Evolutionary conservation across 2,888 invertebrate species (phyloP), one percentile per base, ranked within the genome.

Genomic region (Catotricha subobsoleta): DNA sequence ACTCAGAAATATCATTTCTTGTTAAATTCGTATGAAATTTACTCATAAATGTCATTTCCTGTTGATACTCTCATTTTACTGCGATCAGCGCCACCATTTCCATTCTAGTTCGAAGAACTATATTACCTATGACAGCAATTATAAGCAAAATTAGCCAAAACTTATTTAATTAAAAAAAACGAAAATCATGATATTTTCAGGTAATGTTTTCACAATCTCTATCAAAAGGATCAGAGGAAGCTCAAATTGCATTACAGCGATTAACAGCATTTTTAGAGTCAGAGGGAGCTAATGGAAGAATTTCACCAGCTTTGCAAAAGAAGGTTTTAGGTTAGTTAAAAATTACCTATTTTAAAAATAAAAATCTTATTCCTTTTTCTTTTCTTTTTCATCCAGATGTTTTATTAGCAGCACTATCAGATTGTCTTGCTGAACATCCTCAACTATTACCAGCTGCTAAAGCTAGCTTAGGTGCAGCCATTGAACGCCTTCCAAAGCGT

Each of bases 201-300:
- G 71, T 81, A 54, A 78, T 83, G 76, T 82, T 82, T 59, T 72
- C 77, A 1, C 80, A 81, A 54, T 78, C 80, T 2, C 59, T 81
- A 47, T 69, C 73, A 2, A 71, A 72, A 49, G 80, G 78, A 33
- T 76, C 76, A 36, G 73, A 77, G 49, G 58, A 63, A 45, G 78
- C 80, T 2, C 78, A 81, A 52, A 71, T 74, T 42, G 76, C 80
- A 38, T 66, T 81, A 38, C 75, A 79, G 52, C 75, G 78, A 48
- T 74, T 83, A 60, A 79, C 80, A 48, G 68, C 71, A 12, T 81
- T 81, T 60, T 59, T 82, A 42, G 79, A 82, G 54, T 64, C 70
- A 4, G 80, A 81, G 57, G 77, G 79, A 2, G 75, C 76, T 54
- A 67, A 75, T 48, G 82, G 80, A 19, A 72, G 74, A 49, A 78